Percentiles rank a stretch among this genome's conserved stretches.
Conservation (phyloP, 2,888 invertebrate species). For the Andrena chrysosceles region DNA sequence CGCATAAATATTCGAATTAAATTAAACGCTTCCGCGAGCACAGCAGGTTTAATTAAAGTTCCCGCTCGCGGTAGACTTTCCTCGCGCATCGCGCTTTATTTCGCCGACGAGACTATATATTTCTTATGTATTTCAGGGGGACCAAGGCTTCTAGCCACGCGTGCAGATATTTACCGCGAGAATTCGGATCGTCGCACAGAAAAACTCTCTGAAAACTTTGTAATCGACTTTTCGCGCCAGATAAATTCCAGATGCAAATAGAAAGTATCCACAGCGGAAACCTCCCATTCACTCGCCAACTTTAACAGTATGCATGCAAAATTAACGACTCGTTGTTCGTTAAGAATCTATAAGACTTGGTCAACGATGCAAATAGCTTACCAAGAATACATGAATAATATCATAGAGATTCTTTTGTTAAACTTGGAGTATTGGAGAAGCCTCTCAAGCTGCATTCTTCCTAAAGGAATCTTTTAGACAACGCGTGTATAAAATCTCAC, state of each 20-base stretch:
- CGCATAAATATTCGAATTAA: conserved; percentile 16
- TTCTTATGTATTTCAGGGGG: neutral
- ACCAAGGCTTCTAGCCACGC: neutral
- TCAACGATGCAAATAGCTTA: too few species aligned
- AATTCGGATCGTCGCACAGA: neutral
- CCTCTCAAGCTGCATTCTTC: too few species aligned
- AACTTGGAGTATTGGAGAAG: neutral
- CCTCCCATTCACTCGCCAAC: conserved; percentile 3
- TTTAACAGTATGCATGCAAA: neutral
- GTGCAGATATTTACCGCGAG: neutral
- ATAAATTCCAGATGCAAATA: neutral
- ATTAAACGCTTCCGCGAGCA: neutral
- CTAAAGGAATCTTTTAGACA: too few species aligned
- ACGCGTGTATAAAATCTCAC: too few species aligned
- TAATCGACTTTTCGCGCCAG: neutral
- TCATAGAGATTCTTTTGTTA: too few species aligned
- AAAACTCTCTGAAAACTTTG: neutral
- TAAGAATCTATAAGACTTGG: neutral
- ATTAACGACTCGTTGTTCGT: neutral
- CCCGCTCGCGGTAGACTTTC: neutral
- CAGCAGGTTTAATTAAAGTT: conserved; percentile 27
- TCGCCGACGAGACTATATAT: neutral
- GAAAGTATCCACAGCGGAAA: neutral
- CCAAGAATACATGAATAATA: too few species aligned
- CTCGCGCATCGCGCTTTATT: too few species aligned